Percentiles rank a stretch among this genome's conserved stretches.
phyloP scores from a whole-genome alignment of 2,113 vertebrate species.

The Maccullochella peelii region DNA sequence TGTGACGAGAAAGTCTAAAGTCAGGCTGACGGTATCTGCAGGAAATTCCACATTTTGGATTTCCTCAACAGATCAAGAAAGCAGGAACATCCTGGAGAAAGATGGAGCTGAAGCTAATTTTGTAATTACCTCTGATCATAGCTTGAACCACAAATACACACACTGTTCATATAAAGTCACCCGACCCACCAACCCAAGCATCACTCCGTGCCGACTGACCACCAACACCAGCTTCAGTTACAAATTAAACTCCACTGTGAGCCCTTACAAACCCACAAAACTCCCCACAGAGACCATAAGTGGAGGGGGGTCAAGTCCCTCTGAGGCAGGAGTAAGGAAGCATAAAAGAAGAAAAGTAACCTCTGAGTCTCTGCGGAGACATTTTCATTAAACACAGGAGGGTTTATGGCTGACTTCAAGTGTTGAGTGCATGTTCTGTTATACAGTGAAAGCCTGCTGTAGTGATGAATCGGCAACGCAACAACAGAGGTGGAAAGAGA shows the following conservation, averaged over 20 bases:
- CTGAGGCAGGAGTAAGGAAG: no score
- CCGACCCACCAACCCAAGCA: background rate
- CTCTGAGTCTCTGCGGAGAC: background rate
- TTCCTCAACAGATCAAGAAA: background rate
- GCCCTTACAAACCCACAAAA: background rate
- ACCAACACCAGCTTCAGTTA: background rate
- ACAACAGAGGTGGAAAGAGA: background rate
- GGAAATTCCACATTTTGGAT: conserved; percentile 40
- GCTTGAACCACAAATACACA: background rate
- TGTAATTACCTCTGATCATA: background rate
- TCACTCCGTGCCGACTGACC: no score
- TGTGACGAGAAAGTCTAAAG: background rate
- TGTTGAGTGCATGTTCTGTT: background rate
- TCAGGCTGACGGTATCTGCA: background rate
- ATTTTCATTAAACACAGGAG: background rate
- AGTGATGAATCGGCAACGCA: no score
- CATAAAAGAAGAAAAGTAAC: background rate
- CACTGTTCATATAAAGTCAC: background rate
- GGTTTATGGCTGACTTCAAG: background rate
- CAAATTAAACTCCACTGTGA: background rate
- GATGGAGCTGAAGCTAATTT: background rate
- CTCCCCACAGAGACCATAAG: background rate
- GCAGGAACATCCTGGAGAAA: background rate
- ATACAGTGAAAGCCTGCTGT: background rate
- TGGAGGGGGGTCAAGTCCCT: background rate